phyloP scores from a whole-genome alignment of 1,140 invertebrate species.

The Heliconius hewitsoni region DNA sequence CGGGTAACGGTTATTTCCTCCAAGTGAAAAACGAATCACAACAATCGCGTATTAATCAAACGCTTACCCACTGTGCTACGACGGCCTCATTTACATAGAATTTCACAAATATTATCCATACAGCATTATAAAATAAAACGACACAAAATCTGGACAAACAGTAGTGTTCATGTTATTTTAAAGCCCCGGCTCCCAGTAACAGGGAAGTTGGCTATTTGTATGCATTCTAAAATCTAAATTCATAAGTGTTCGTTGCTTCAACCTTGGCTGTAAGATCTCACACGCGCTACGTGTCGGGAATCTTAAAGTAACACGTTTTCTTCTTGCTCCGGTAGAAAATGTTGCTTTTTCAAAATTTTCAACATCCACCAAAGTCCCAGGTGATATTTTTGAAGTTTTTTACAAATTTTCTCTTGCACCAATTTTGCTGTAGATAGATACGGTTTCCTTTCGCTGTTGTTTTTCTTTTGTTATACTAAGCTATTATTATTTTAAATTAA shows the following conservation, averaged over 20 bases:
- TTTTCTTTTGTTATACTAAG: no score
- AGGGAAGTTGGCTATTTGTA: conserved; percentile 22
- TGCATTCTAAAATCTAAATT: conserved; percentile 27
- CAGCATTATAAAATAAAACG: not conserved
- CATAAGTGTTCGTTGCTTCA: conserved; percentile 26
- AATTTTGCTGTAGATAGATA: not conserved
- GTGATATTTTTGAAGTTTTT: not conserved
- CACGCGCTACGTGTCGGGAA: conserved; percentile 21
- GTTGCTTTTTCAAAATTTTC: conserved; percentile 2
- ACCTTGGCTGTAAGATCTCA: conserved; percentile 24
- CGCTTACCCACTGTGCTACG: no score
- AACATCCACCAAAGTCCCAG: not conserved
- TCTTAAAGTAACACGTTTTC: not conserved
- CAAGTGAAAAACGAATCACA: no score
- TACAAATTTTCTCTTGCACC: not conserved
- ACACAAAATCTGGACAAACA: not conserved
- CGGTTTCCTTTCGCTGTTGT: not conserved
- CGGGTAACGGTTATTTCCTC: no score
- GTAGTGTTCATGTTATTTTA: not conserved
- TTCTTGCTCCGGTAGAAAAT: not conserved
- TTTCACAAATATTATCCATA: not conserved
- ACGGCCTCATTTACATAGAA: no score
- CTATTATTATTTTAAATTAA: not conserved
- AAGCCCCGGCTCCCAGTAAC: not conserved
- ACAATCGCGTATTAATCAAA: no score